Percentiles rank a stretch among this genome's conserved stretches.
These are phyloP conservation scores for Trichosurus vulpecula DNA, from an alignment of 2,797 vertebrate genomes.

Conservation along the genomic window DNA sequence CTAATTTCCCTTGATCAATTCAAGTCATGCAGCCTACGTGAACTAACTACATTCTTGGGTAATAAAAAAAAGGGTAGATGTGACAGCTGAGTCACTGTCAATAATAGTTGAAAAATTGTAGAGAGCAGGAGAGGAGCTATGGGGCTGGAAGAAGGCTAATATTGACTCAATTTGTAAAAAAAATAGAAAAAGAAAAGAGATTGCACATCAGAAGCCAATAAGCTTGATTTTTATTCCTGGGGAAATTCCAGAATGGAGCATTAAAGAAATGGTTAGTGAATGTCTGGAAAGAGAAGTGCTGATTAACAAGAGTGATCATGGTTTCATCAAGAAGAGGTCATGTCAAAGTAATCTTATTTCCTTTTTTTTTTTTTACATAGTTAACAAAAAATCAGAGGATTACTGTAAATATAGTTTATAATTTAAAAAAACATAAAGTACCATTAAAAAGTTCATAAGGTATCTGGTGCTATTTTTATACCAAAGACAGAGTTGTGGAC, in stretches of 20 bases:
- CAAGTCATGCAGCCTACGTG: neutral
- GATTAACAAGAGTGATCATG: neutral
- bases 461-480: neutral
- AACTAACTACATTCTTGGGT: neutral
- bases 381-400: neutral
- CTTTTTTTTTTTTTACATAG: neutral
- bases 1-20: neutral
- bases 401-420: neutral
- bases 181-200: neutral
- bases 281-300: neutral
- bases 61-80: neutral
- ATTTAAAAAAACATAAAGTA: neutral
- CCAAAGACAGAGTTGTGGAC: neutral
- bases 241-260: neutral
- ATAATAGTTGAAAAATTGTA: neutral
- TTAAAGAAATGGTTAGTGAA: neutral
- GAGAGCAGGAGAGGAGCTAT: neutral
- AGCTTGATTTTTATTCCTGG: neutral
- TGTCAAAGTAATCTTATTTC: neutral
- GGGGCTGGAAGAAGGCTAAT: neutral
- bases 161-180: neutral
- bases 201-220: neutral
- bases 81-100: neutral
- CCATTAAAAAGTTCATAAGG: neutral
- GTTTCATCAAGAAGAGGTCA: neutral